Conservation (phyloP, 2,888 invertebrate species). For the Eristalis tenax region DNA sequence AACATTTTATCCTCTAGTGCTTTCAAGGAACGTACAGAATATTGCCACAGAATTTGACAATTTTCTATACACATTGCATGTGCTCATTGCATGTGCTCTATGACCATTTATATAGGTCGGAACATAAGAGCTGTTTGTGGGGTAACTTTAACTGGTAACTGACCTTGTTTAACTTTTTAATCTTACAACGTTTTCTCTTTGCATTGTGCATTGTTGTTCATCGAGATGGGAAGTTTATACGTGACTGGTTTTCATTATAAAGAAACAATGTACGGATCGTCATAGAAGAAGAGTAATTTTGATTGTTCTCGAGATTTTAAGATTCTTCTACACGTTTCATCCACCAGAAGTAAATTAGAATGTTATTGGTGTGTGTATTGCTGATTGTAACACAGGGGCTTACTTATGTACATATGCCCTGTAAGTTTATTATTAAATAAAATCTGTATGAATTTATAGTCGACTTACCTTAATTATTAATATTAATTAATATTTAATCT, state of each 20-base stretch:
- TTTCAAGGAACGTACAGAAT: conserved; percentile 1
- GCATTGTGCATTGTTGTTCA: conserved; percentile 45
- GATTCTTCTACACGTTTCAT: conserved; percentile 58
- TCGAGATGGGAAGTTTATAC: conserved; percentile 46
- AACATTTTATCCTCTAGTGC: conserved; percentile 4
- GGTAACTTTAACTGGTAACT: conserved; percentile 49
- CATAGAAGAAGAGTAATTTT: conserved; percentile 57
- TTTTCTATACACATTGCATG: conserved; percentile 6
- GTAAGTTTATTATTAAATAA: too few relatives aligned
- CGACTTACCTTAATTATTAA: too few relatives aligned
- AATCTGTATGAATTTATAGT: too few relatives aligned
- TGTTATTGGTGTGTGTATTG: conserved; percentile 29
- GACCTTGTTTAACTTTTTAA: conserved; percentile 67
- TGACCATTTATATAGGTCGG: conserved; percentile 27
- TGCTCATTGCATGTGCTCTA: conserved; percentile 12
- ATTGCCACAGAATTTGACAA: conserved; percentile 29
- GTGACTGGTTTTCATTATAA: conserved; percentile 62
- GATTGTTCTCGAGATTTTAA: conserved; percentile 61
- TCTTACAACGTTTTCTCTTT: conserved; percentile 49
- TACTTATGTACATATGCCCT: neutral
- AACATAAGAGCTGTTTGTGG: conserved; percentile 1
- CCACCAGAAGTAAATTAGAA: conserved; percentile 41
- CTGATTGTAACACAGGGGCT: conserved; percentile 20
- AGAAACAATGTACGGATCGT: conserved; percentile 56
- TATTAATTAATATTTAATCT: too few relatives aligned